These are phyloP conservation scores for Tadarida brasiliensis DNA, from an alignment of 2,797 vertebrate species.

Conservation along the genomic window DNA sequence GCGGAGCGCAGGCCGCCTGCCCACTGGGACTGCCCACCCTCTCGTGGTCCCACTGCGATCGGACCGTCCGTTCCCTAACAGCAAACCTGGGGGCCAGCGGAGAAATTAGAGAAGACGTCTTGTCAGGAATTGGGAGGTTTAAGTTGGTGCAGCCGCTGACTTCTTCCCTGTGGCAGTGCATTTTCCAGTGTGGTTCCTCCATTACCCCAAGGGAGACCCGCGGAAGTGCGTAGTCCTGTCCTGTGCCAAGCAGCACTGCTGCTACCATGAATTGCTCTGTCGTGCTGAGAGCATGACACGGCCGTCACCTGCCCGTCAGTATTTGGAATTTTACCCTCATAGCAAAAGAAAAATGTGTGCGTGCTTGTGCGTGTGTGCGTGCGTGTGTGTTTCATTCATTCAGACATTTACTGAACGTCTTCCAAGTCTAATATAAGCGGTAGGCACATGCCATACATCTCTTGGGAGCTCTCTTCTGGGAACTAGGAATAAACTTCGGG, in stretches of 20 bases:
- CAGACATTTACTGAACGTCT: background rate
- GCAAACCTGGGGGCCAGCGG: background rate
- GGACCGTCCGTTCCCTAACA: background rate
- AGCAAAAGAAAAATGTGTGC: background rate
- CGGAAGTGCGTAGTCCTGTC: background rate
- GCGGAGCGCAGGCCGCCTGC: accelerated
- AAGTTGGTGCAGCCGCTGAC: too few relatives aligned
- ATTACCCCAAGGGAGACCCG: background rate
- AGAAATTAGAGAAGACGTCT: background rate
- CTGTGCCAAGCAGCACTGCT: background rate
- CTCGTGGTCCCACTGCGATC: accelerated
- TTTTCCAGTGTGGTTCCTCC: background rate
- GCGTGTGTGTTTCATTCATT: background rate
- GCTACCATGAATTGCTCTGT: background rate
- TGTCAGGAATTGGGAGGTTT: background rate
- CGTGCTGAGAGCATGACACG: accelerated
- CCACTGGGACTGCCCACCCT: background rate
- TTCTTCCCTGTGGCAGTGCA: background rate
- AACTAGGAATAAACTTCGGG: background rate
- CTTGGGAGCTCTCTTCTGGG: background rate
- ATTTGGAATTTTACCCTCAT: background rate
- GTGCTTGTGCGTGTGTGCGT: too few relatives aligned
- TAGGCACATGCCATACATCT: background rate
- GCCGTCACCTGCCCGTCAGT: background rate
- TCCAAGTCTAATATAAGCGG: background rate